A percentile compares a stretch with the other conserved stretches of the same genome.
Evolutionary conservation across 2,888 invertebrate species (phyloP).

Genomic region (Mesorhabditis sp.): DNA sequence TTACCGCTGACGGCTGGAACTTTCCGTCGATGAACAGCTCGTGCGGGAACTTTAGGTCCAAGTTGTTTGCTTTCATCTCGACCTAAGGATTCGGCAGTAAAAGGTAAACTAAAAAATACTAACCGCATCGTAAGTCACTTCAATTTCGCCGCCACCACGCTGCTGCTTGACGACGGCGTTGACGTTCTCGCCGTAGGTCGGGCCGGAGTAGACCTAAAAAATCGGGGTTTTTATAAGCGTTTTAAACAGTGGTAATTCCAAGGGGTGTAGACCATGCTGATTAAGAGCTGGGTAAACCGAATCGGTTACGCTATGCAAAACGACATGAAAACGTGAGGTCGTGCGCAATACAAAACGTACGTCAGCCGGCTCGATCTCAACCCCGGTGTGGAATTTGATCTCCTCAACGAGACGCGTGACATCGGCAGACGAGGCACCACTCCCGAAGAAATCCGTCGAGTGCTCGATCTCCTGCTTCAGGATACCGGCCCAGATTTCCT

Average conservation of each 20-base stretch:
- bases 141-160: slow-evolving; percentile 61
- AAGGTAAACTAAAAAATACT: not conserved
- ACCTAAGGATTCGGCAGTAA: slow-evolving; percentile 15
- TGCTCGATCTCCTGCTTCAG: slow-evolving; percentile 70
- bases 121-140: slow-evolving; percentile 46
- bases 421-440: slow-evolving; percentile 97
- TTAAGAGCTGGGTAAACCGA: not conserved
- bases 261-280: not conserved
- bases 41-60: slow-evolving; percentile 78
- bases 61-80: slow-evolving; percentile 74
- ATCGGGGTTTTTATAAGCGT: not conserved
- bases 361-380: slow-evolving; percentile 78
- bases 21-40: slow-evolving; percentile 87
- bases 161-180: slow-evolving; percentile 68
- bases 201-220: slow-evolving; percentile 79
- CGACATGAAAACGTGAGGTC: not conserved
- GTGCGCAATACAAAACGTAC: slow-evolving; percentile 17
- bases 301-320: not conserved
- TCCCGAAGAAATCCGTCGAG: slow-evolving; percentile 83
- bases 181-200: slow-evolving; percentile 79
- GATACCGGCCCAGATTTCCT: slow-evolving; percentile 79
- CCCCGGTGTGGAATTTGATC: slow-evolving; percentile 63
- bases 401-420: slow-evolving; percentile 89
- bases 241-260: not conserved
- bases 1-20: slow-evolving; percentile 71